Evolutionary conservation across 2,888 invertebrate genomes (phyloP).

Genomic region (Strigamia maritima): DNA sequence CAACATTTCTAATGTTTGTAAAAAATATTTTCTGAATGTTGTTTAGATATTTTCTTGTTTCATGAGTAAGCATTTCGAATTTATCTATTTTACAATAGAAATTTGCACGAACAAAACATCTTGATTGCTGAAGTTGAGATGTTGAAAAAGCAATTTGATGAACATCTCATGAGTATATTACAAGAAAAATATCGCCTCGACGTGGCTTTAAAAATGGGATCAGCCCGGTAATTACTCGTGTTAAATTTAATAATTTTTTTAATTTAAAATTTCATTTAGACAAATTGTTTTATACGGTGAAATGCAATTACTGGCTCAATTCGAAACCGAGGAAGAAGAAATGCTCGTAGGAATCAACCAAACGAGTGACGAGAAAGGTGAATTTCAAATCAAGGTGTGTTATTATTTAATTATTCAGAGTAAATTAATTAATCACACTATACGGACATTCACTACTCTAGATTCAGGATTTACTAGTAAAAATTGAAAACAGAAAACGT

Average conservation of each 20-base stretch:
- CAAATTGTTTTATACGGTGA: constrained; percentile 17
- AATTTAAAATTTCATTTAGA: background rate
- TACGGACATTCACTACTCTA: background rate
- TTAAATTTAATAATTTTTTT: background rate
- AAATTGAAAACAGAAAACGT: background rate
- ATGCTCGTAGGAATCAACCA: background rate
- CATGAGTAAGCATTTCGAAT: too few species aligned
- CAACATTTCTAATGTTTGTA: too few species aligned
- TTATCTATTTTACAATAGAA: background rate
- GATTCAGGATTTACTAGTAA: background rate
- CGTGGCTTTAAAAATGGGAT: constrained; percentile 54
- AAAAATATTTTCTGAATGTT: too few species aligned
- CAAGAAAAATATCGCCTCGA: constrained; percentile 61
- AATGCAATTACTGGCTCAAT: background rate
- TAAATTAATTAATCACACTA: too few species aligned
- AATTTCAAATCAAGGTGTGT: constrained; percentile 9
- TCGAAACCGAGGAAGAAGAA: background rate
- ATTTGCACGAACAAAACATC: constrained; percentile 61
- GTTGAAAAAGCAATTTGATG: constrained; percentile 65
- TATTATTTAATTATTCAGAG: background rate
- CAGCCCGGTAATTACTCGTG: background rate
- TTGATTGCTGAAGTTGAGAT: constrained; percentile 61
- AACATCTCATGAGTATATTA: constrained; percentile 59
- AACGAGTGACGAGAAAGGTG: constrained; percentile 25
- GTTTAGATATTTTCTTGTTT: too few species aligned